Conservation (phyloP, 2,797 vertebrate genomes). For the Staurois parvus region DNA sequence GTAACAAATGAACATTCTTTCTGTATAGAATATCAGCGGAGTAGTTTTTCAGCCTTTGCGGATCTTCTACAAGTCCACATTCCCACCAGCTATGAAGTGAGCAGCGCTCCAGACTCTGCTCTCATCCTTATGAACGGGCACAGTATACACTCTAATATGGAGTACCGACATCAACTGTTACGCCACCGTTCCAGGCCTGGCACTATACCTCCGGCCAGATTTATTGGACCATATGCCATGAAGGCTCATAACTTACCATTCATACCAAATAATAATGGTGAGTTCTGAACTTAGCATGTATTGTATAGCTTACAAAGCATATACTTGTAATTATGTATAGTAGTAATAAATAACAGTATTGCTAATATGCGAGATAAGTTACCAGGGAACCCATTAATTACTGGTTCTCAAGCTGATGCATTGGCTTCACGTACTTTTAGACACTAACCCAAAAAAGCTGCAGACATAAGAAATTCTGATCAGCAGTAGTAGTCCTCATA, state of each 20-base stretch:
- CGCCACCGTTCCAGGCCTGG: conserved; percentile 82
- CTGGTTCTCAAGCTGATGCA: no score
- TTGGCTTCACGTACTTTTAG: no score
- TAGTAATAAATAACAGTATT: background rate
- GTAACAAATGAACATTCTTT: background rate
- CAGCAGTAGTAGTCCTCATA: no score
- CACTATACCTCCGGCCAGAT: conserved; percentile 75
- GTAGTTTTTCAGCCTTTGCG: conserved; percentile 95
- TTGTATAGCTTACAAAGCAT: background rate
- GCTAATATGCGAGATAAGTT: background rate
- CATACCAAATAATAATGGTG: conserved; percentile 84
- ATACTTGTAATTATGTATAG: background rate
- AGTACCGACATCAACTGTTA: conserved; percentile 82
- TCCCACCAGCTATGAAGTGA: conserved; percentile 97
- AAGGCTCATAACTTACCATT: conserved; percentile 82
- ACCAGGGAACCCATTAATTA: background rate
- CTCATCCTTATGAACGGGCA: conserved; percentile 72
- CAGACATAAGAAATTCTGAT: no score
- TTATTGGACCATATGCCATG: conserved; percentile 78
- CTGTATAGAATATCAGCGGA: conserved; percentile 88
- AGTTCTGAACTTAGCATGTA: conserved; percentile 63
- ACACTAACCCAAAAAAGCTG: no score
- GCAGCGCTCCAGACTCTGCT: conserved; percentile 85
- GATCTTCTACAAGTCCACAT: conserved; percentile 94
- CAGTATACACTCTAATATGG: conserved; percentile 76